Evolutionary conservation across 2,888 invertebrate species (phyloP).

Genomic region (Tetranychus truncatus): DNA sequence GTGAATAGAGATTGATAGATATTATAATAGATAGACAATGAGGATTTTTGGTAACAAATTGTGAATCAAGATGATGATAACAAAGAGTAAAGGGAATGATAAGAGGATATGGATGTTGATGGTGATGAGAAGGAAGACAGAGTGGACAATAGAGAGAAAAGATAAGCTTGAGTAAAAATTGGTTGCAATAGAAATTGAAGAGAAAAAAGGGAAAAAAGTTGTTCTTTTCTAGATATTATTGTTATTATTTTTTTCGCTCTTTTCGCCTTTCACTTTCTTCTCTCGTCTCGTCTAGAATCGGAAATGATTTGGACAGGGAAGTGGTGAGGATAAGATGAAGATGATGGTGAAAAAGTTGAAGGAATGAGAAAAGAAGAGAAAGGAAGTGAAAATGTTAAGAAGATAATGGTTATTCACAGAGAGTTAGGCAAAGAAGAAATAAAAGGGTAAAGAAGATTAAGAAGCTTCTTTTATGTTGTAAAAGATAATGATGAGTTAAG

Average conservation of each 20-base stretch:
- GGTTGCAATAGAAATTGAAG: not conserved
- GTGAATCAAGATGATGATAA: not conserved
- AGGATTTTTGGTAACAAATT: not conserved
- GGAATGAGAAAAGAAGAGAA: not conserved
- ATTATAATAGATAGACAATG: too few species aligned
- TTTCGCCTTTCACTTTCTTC: not conserved
- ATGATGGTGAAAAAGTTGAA: not conserved
- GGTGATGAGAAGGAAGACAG: not conserved
- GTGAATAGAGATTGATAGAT: too few species aligned
- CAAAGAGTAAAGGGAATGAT: not conserved
- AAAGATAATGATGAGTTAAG: not conserved
- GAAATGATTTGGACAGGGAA: constrained; percentile 1
- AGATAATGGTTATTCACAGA: not conserved
- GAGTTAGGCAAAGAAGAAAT: not conserved
- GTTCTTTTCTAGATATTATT: not conserved
- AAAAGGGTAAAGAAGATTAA: not conserved
- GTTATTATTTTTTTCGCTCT: not conserved
- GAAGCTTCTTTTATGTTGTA: not conserved
- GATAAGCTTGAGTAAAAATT: not conserved
- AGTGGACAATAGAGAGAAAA: not conserved
- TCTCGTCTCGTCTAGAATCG: not conserved
- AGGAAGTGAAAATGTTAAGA: not conserved
- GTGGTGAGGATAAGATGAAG: not conserved
- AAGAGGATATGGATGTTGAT: not conserved
- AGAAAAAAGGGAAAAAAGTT: not conserved